These are phyloP conservation scores for Linnaemya vulpina DNA, from an alignment of 2,888 invertebrate species.

Conservation along the genomic window DNA sequence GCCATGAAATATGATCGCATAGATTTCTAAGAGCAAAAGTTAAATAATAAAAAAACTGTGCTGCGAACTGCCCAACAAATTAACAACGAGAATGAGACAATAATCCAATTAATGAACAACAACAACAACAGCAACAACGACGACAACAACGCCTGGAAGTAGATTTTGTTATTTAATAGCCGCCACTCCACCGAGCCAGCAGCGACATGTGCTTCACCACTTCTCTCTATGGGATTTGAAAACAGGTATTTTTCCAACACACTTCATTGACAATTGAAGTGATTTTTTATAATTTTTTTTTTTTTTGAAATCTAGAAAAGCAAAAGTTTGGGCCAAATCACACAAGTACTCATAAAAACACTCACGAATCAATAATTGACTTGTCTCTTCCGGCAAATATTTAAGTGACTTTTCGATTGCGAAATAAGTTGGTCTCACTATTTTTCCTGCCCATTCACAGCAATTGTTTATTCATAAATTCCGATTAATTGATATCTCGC, in stretches of 20 bases:
- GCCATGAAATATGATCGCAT: no score
- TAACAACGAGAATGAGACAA: slow-evolving; percentile 7
- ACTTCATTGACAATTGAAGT: background rate
- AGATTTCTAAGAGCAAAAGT: no score
- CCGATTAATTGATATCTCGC: background rate
- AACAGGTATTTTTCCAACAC: slow-evolving; percentile 29
- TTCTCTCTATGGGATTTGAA: background rate
- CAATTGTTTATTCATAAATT: slow-evolving; percentile 15
- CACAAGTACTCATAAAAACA: background rate
- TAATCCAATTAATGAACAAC: slow-evolving; percentile 15
- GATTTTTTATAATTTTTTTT: background rate
- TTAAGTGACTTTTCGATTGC: slow-evolving; percentile 6
- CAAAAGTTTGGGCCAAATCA: background rate
- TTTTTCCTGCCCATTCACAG: background rate
- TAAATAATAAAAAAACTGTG: slow-evolving; percentile 6
- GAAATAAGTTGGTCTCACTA: background rate
- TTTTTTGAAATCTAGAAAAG: background rate
- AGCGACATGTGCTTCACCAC: slow-evolving; percentile 7
- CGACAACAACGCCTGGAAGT: no score
- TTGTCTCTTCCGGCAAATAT: slow-evolving; percentile 54
- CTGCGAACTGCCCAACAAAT: background rate
- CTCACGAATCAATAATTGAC: background rate
- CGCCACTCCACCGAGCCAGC: background rate
- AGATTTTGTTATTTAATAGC: background rate
- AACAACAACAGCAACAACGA: background rate